Percentiles rank a stretch among this genome's conserved stretches.
Conservation (phyloP, 23 tunicate genomes). For the Styela plicata region DNA sequence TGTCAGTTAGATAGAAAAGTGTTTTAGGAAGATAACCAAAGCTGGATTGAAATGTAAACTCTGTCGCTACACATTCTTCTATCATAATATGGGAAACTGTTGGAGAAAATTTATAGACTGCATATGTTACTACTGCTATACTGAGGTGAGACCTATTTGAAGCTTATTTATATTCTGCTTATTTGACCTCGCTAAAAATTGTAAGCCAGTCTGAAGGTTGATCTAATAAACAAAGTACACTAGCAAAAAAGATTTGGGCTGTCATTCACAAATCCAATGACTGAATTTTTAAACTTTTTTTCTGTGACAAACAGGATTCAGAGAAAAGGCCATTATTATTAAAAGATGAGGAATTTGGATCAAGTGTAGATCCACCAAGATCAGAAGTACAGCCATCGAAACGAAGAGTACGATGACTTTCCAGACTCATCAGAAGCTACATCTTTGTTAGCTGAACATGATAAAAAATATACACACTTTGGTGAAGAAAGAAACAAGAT, state of each 20-base stretch:
- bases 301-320: constrained; percentile 3
- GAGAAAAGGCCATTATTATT: constrained; percentile 2
- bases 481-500: constrained; percentile 11
- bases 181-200: too few species aligned
- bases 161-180: background rate
- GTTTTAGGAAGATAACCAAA: too few species aligned
- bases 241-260: too few species aligned
- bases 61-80: too few species aligned
- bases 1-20: too few species aligned
- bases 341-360: background rate
- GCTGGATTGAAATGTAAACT: too few species aligned
- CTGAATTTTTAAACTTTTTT: too few species aligned
- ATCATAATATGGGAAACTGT: constrained; percentile 31
- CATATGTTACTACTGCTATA: background rate
- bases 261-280: too few species aligned
- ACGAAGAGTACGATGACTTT: background rate
- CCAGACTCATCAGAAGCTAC: background rate
- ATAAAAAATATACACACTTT: constrained; percentile 6
- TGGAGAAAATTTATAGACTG: constrained; percentile 10
- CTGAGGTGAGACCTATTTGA: constrained; percentile 2
- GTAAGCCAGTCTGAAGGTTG: too few species aligned
- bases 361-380: background rate
- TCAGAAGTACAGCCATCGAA: background rate
- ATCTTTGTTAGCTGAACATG: constrained; percentile 21
- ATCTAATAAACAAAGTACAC: too few species aligned